Evolutionary conservation across 2,888 invertebrate genomes (phyloP), one percentile per base, ranked within the genome.

Genomic region (Phlogophora meticulosa): DNA sequence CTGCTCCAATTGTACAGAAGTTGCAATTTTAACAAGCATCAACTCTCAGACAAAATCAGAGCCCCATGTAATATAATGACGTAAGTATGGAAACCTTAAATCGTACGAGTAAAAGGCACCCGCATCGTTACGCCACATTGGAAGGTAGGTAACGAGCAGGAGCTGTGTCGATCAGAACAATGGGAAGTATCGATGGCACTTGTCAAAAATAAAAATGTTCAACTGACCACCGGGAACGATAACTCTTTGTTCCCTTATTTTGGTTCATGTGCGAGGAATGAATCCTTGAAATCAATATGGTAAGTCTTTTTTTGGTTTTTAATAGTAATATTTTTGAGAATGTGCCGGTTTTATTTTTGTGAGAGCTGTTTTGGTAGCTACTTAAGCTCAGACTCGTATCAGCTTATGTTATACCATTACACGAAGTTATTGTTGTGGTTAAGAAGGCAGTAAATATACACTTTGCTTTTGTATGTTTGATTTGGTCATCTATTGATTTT

Each of bases 101-200:
- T 24, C 9, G 5, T 20, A 24, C 20, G 46, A 34, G n/a, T 36
- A 34, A 42, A 57, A 52, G 43, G 24, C 15, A 46, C 32, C 48
- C n/a, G 52, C 75, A 75, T 75, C 42, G 32, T 73, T 75, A 46
- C 28, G 34, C 48, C 17, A 24, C 28, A 55, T 42, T 38, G 4
- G 9, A 61, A 43, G 40, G 76, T 55, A 43, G 40, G 76, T 55
- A 59, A 70, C 76, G 42, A 63, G 73, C 70, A 69, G 75, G 1
- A 75, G 63, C 51, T 32, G 53, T 22, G 60, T 65, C 76, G 75
- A 61, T 75, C 86, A 87, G 90, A 93, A 94, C 94, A 94, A 94
- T 94, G 90, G 93, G 81, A 85, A 70, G 90, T 91, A 93, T 93
- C 92, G 91, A 94, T 94, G 92, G 93, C 90, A 92, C 92, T 93